Base-by-base conservation (phyloP, 1,140 invertebrate species). In the Drosophila asahinai region DNA sequence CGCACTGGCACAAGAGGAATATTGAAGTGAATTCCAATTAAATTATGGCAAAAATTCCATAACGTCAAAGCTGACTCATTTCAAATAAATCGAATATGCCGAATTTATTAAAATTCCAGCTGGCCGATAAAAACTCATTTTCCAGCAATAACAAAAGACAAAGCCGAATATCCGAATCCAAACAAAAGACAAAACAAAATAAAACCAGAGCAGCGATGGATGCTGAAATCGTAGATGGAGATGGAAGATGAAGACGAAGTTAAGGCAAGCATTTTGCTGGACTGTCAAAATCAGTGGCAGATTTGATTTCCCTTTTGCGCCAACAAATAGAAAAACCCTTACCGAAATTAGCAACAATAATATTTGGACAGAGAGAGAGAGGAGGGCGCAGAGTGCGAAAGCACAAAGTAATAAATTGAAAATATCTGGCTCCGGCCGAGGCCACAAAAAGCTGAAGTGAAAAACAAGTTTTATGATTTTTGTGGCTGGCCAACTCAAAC, bases 391-490 rank as follows among this genome's bases (percentile, higher is more conserved):
- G 52, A 22, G 62, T 14, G 62, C 14, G 30, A 19, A 14, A n/a
- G 54, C 54, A 25, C 8, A 57, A 57, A 57, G 76, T 72, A 73
- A 80, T 80, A 79, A 72, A 80, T 79, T 72, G 66, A 79, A 80
- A 80, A 89, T 80, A 80, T 70, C 67, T 49, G 57, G 22, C 27
- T 73, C n/a, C 12, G 40, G 51, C 11, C 33, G 64, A 73, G 70
- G 70, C 70, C 47, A 73, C 68, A 68, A 72, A 72, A 60, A 43
- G 55, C 47, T 57, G 54, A 74, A 80, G 33, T 71, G 77, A 62
- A 70, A 81, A 83, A 70, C 84, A 82, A 90, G 87, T 81, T 90
- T 77, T 84, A 59, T 86, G 63, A 59, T 65, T 82, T 67, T 80
- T 80, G 73, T 70, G 80, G 77, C 72, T 67, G 61, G 45, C 59